phyloP scores from a whole-genome alignment of 2,113 vertebrate genomes.

The Sebastes schlegelii region DNA sequence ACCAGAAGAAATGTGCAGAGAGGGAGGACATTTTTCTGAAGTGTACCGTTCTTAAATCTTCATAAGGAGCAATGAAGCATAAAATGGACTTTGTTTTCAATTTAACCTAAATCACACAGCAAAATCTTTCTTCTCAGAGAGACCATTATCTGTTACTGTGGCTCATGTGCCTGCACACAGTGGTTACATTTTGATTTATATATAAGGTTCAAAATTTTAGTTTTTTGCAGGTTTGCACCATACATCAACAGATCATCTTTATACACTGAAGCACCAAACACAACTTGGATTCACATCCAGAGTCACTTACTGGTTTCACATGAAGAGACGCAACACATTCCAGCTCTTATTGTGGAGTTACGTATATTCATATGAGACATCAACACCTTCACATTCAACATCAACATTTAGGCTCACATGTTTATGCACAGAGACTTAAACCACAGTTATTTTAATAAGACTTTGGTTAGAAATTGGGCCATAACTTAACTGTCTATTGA shows the following conservation, averaged over 20 bases:
- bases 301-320: conserved; percentile 3
- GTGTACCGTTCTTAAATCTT: conserved; percentile 22
- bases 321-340: not conserved
- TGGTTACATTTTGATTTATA: not conserved
- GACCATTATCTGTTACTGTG: not conserved
- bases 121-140: not conserved
- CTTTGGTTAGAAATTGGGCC: conserved; percentile 11
- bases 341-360: not conserved
- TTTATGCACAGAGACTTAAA: not conserved
- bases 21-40: conserved; percentile 35
- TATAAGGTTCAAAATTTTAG: not conserved
- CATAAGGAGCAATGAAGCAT: conserved; percentile 35
- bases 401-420: not conserved
- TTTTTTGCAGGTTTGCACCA: not conserved
- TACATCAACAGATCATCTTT: not conserved
- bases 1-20: conserved; percentile 12
- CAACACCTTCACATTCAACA: not conserved
- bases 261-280: not conserved
- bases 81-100: conserved; percentile 43
- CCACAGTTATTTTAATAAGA: conserved; percentile 34
- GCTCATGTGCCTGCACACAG: not conserved
- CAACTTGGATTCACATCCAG: not conserved
- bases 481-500: conserved; percentile 10
- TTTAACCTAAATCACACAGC: not conserved
- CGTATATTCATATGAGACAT: not conserved